Percentiles rank a stretch among this genome's conserved stretches.
phyloP scores from a whole-genome alignment of 2,113 vertebrate genomes.

The Peromyscus californicus region DNA sequence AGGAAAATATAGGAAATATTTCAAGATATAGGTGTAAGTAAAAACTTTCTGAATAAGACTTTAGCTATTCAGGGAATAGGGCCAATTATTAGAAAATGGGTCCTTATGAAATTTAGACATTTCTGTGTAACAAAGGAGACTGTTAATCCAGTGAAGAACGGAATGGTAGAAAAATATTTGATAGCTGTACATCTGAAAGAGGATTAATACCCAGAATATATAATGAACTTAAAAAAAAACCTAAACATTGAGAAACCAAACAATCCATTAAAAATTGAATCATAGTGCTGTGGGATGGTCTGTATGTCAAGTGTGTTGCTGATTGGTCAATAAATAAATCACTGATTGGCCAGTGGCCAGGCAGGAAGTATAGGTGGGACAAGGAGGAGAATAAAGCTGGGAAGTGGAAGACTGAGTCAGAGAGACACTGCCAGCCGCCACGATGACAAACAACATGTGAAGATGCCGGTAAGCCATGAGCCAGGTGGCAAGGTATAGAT shows the following conservation, averaged over 20 bases:
- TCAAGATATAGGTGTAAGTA: not conserved
- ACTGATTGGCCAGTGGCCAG: too few species aligned
- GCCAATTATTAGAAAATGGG: not conserved
- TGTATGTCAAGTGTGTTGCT: too few species aligned
- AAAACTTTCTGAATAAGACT: not conserved
- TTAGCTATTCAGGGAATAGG: not conserved
- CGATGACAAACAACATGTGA: too few species aligned
- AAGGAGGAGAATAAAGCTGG: too few species aligned
- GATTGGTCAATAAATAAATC: too few species aligned
- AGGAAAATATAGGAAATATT: not conserved
- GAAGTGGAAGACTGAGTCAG: too few species aligned
- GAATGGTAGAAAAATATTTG: not conserved
- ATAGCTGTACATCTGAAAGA: not conserved
- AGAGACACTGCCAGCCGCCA: too few species aligned
- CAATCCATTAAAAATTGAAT: not conserved
- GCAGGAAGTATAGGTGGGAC: too few species aligned
- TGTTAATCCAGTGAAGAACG: not conserved
- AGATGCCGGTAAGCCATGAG: too few species aligned
- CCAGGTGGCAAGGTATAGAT: too few species aligned
- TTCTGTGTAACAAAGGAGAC: not conserved
- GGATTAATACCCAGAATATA: not conserved
- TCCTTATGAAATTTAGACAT: too few species aligned
- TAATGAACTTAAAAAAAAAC: not conserved
- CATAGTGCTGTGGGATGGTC: too few species aligned
- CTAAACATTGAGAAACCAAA: not conserved